phyloP scores from a whole-genome alignment of 2,113 vertebrate genomes.

The Alethe diademata region DNA sequence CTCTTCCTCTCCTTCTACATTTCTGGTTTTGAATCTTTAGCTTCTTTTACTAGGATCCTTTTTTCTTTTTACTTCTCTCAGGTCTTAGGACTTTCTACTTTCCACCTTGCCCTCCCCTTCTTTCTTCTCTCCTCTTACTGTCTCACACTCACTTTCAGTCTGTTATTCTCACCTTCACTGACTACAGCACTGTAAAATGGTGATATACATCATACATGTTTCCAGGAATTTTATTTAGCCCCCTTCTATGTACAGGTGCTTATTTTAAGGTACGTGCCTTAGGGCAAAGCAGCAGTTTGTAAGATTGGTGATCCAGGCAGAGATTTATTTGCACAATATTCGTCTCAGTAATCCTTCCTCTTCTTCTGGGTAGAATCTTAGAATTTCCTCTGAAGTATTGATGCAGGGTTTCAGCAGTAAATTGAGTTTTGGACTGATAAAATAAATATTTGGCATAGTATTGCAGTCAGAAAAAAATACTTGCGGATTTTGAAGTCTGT shows the following conservation, averaged over 20 bases:
- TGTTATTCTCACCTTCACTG: not conserved
- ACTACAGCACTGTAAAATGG: not conserved
- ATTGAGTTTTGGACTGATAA: constrained; percentile 34
- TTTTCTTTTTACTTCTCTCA: not conserved
- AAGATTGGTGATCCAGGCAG: not conserved
- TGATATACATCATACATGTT: not conserved
- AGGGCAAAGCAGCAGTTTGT: not conserved
- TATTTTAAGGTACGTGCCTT: not conserved
- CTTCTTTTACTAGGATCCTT: not conserved
- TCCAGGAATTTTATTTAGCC: not conserved
- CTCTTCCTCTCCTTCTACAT: not conserved
- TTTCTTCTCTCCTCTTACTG: not conserved
- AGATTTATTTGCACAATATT: constrained; percentile 31
- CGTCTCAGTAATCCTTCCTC: not conserved
- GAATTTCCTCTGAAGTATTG: constrained; percentile 7
- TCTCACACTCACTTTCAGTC: not conserved
- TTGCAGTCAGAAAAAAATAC: not conserved
- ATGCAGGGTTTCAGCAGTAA: constrained; percentile 12
- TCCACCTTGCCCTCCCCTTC: not conserved
- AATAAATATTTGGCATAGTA: constrained; percentile 27
- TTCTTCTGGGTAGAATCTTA: not conserved
- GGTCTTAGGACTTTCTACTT: not conserved
- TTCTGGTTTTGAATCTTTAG: not conserved
- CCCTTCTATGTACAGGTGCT: not conserved
- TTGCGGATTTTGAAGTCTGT: not conserved